Percentiles rank a stretch among this genome's conserved stretches.
Conservation (phyloP, 2,113 vertebrate genomes). For the Chelonoidis abingdonii region DNA sequence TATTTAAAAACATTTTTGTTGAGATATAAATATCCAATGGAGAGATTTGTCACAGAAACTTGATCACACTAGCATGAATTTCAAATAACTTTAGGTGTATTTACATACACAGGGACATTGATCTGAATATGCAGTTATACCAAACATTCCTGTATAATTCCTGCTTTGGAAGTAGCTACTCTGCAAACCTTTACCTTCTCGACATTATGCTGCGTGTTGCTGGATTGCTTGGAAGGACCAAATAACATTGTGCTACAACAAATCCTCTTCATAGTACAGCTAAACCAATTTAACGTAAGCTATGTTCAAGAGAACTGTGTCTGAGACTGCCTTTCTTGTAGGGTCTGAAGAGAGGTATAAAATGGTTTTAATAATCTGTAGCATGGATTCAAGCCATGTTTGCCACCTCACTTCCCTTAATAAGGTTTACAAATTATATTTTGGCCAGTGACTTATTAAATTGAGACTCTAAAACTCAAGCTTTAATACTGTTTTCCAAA, state of each 20-base stretch:
- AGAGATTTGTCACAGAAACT: background rate
- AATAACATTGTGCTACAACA: background rate
- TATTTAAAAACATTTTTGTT: background rate
- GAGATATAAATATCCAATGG: background rate
- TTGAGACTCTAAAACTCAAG: background rate
- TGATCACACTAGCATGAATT: background rate
- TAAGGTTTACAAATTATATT: background rate
- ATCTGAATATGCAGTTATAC: background rate
- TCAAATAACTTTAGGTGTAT: background rate
- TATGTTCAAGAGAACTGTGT: background rate
- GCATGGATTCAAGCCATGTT: background rate
- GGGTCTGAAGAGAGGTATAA: background rate
- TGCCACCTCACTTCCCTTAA: background rate
- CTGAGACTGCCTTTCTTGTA: background rate
- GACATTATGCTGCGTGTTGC: rapidly evolving
- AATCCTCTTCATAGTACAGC: background rate
- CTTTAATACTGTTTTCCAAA: background rate
- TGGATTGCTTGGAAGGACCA: background rate
- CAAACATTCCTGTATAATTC: background rate
- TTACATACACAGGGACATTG: background rate
- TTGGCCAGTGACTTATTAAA: background rate
- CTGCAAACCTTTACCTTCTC: background rate
- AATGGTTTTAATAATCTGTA: background rate
- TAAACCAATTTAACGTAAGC: background rate
- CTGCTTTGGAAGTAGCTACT: background rate